phyloP scores from a whole-genome alignment of 2,113 vertebrate genomes.

The Calcarius ornatus region DNA sequence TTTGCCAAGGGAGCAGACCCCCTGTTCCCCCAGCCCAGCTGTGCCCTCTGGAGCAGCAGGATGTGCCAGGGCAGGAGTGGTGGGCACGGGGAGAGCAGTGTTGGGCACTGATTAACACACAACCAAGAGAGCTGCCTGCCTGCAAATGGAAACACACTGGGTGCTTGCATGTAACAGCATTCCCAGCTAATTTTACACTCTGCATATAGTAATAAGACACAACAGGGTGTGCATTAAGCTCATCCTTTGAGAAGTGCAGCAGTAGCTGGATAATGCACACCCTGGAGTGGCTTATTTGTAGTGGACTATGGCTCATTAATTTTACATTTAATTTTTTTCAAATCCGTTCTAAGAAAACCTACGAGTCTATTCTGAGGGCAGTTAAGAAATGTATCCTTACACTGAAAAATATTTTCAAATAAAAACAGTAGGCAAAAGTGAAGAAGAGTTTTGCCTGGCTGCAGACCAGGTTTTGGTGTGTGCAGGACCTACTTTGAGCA shows the following conservation, averaged over 20 bases:
- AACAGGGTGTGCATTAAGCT: conserved; percentile 60
- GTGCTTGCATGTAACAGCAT: neutral
- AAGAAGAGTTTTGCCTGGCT: neutral
- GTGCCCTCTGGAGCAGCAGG: neutral
- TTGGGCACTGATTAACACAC: conserved; percentile 11
- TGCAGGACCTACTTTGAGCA: accelerated
- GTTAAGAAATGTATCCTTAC: conserved; percentile 17
- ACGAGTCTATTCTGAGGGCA: neutral
- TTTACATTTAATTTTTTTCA: conserved; percentile 52
- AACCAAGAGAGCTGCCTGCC: conserved; percentile 24
- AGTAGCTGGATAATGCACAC: conserved; percentile 43
- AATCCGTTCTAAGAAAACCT: neutral
- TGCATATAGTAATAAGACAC: conserved; percentile 58
- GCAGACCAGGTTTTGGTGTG: neutral
- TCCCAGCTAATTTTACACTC: conserved; percentile 33
- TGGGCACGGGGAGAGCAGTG: neutral
- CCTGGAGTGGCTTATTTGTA: conserved; percentile 55
- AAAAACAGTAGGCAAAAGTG: neutral
- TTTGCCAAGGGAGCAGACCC: neutral
- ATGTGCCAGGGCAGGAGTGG: neutral
- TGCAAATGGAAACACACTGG: conserved; percentile 23
- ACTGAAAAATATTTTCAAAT: neutral
- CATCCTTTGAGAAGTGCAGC: conserved; percentile 38
- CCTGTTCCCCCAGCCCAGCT: neutral
- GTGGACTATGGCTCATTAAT: conserved; percentile 59